Base-by-base conservation (phyloP, 1,140 invertebrate genomes). In the Belonocnema kinseyi region DNA sequence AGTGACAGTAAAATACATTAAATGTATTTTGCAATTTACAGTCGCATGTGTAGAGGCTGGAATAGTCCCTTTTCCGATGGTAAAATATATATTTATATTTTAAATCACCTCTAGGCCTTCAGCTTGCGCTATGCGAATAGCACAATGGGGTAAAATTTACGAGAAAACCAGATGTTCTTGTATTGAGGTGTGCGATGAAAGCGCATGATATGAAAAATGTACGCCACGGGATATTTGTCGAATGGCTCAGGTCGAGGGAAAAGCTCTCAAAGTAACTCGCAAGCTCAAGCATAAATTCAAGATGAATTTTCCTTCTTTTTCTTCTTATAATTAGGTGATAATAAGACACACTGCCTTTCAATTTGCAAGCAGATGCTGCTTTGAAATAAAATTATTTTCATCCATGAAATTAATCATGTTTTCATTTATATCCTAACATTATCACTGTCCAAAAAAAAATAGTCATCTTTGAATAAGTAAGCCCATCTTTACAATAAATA, bases 151-250 rank as follows among this genome's bases (percentile, higher is more conserved):
- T n/a, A 54, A n/a, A 17, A n/a, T 2, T 14, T 14, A 52, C 51
- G 16, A 52, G 51, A 17, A 54, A 54, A 54, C 16, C 52, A 16
- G 6, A 54, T 54, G 17, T 54, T 16, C 52, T 16, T 54, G 16
- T 17, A 54, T 16, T 54, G 7, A 54, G 17, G 52, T 54, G 52
- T 54, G 14, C 52, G 52, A 54, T 54, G 52, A 54, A 54, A 54
- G 17, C 16, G 52, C 17, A 17, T 17, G 52, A 16, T 16, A 16
- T 54, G 52, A 54, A 54, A 54, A 16, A 16, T 16, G 52, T 14
- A 54, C 16, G 56, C 56, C 56, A 5, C 21, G 21, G 56, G 56
- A 26, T 61, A 61, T 61, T 61, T 61, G 56, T 26, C 56, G 56
- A 61, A 61, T 61, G 19, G 8, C 3, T 33, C 14, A 14, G 5